phyloP scores from a whole-genome alignment of 2,888 invertebrate species.

The Volucella inflata region DNA sequence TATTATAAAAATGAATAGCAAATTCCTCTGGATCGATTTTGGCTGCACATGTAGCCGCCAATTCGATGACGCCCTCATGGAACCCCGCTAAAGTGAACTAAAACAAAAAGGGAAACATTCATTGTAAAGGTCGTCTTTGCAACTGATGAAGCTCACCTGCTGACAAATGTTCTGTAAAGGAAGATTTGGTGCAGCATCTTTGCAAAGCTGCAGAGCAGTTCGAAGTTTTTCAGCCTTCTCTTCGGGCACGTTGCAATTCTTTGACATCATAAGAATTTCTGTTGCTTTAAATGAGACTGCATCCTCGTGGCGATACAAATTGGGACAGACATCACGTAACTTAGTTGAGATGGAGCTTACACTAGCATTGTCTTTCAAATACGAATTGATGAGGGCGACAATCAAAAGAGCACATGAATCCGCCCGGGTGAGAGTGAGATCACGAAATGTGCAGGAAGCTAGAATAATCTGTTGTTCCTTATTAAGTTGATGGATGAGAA shows the following conservation, averaged over 20 bases:
- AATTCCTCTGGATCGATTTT: conserved; percentile 95
- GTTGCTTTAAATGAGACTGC: conserved; percentile 98
- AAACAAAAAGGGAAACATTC: neutral
- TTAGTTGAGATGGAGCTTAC: conserved; percentile 95
- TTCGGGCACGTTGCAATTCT: conserved; percentile 88
- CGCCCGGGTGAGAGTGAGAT: conserved; percentile 84
- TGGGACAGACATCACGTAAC: conserved; percentile 95
- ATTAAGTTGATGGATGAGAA: conserved; percentile 88
- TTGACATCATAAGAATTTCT: conserved; percentile 93
- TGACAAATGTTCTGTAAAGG: conserved; percentile 93
- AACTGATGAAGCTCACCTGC: conserved; percentile 83
- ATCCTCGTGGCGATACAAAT: conserved; percentile 96
- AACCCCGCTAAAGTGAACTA: conserved; percentile 90
- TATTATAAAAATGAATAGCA: conserved; percentile 94
- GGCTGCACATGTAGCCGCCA: conserved; percentile 92
- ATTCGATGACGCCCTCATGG: conserved; percentile 94
- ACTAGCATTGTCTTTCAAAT: conserved; percentile 97
- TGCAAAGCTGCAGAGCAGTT: conserved; percentile 92
- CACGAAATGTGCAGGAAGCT: conserved; percentile 86
- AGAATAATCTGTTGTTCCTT: conserved; percentile 87
- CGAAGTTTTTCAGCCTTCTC: conserved; percentile 91
- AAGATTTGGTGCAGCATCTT: conserved; percentile 94
- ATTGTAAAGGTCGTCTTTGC: too few relatives aligned
- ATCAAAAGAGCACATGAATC: conserved; percentile 90
- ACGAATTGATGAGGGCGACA: conserved; percentile 93